Conservation (phyloP, 2,113 vertebrate species). For the Regulus satrapa region DNA sequence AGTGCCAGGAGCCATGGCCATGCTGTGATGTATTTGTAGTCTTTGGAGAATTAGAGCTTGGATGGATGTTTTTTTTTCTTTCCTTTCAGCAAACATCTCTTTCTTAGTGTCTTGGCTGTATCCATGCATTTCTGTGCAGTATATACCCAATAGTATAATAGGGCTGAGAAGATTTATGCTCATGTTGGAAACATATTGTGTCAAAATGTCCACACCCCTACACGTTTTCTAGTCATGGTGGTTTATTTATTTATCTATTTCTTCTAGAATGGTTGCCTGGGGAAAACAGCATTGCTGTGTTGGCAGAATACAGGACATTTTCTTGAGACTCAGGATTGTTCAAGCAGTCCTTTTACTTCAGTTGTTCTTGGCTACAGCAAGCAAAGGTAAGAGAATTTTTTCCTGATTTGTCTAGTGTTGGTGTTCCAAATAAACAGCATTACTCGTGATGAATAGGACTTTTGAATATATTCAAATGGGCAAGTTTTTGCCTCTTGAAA, state of each 20-base stretch:
- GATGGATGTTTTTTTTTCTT: not conserved
- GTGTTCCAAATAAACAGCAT: not conserved
- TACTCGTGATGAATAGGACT: not conserved
- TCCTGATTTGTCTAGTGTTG: not conserved
- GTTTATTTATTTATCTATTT: not conserved
- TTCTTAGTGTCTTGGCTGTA: not conserved
- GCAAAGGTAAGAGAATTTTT: constrained; percentile 64
- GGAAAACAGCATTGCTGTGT: constrained; percentile 19
- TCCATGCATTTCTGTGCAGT: not conserved
- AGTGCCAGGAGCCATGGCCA: not conserved
- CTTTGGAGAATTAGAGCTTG: not conserved
- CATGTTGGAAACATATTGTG: not conserved
- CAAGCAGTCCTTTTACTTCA: constrained; percentile 65
- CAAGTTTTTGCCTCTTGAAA: not conserved
- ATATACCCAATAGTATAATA: not conserved
- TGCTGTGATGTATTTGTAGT: not conserved
- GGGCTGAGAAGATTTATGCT: not conserved
- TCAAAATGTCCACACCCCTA: not conserved
- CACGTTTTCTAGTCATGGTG: not conserved
- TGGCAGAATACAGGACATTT: constrained; percentile 54
- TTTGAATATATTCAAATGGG: not conserved
- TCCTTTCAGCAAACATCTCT: not conserved
- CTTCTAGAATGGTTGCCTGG: constrained; percentile 71
- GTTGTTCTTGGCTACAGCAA: constrained; percentile 64
- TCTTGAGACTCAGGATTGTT: constrained; percentile 52